Conservation (phyloP, 2,113 vertebrate genomes). For the Neopipo cinnamomea region DNA sequence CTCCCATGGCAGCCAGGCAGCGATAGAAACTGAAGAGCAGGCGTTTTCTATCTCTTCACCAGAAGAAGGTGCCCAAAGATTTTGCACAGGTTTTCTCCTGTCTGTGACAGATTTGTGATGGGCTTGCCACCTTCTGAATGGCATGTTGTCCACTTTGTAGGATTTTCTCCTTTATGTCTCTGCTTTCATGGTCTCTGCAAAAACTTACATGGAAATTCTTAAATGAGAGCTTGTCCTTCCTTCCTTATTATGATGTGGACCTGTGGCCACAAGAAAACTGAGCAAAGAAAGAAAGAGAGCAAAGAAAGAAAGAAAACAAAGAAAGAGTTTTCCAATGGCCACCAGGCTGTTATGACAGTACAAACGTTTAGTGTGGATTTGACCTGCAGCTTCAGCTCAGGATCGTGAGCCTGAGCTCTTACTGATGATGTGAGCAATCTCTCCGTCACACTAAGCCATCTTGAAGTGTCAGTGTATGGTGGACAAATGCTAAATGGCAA, state of each 20-base stretch:
- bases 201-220: background rate
- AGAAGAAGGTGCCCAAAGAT: background rate
- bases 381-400: background rate
- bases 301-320: background rate
- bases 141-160: background rate
- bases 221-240: background rate
- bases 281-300: background rate
- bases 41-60: background rate
- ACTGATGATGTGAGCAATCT: background rate
- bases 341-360: background rate
- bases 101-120: background rate
- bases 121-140: background rate
- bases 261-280: background rate
- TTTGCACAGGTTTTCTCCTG: background rate
- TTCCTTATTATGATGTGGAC: background rate
- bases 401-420: background rate
- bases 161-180: background rate
- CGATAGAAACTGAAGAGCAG: background rate
- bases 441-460: background rate
- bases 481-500: conserved; percentile 53
- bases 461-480: conserved; percentile 45
- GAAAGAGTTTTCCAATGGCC: background rate
- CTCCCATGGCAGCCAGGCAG: background rate
- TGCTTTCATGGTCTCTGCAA: background rate
- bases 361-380: background rate